Conservation (phyloP, 2,888 invertebrate genomes). For the Stratiomys singularior region DNA sequence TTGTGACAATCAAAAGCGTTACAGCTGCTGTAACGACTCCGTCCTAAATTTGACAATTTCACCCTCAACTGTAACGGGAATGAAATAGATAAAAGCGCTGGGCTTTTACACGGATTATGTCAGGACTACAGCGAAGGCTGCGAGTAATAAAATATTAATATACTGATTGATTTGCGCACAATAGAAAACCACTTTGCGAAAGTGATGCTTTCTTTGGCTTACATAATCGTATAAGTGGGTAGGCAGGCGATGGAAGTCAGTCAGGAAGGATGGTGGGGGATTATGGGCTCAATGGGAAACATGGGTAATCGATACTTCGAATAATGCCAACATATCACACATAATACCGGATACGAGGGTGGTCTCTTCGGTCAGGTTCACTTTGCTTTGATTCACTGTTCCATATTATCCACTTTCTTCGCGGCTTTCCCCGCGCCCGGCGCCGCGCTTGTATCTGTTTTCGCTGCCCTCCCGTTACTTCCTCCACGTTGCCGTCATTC, state of each 20-base stretch:
- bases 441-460: not conserved
- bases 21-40: too few species aligned
- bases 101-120: not conserved
- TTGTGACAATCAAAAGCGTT: too few species aligned
- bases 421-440: not conserved
- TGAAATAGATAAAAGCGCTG: not conserved
- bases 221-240: conserved; percentile 30
- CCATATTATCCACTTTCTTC: too few species aligned
- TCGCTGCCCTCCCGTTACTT: not conserved
- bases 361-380: not conserved
- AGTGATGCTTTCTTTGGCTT: conserved; percentile 43
- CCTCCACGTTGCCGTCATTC: not conserved
- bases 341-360: conserved; percentile 25
- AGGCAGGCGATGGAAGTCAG: not conserved
- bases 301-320: conserved; percentile 33
- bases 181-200: conserved; percentile 49
- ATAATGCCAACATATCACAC: conserved; percentile 15
- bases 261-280: not conserved
- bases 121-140: not conserved
- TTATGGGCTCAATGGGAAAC: conserved; percentile 3
- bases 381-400: not conserved
- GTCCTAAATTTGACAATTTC: not conserved
- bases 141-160: conserved; percentile 54
- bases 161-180: conserved; percentile 48
- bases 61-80: not conserved